Percentiles rank a stretch among this genome's conserved stretches.
Evolutionary conservation across 2,888 invertebrate species (phyloP).

Genomic region (Rhorus exstirpatorius): DNA sequence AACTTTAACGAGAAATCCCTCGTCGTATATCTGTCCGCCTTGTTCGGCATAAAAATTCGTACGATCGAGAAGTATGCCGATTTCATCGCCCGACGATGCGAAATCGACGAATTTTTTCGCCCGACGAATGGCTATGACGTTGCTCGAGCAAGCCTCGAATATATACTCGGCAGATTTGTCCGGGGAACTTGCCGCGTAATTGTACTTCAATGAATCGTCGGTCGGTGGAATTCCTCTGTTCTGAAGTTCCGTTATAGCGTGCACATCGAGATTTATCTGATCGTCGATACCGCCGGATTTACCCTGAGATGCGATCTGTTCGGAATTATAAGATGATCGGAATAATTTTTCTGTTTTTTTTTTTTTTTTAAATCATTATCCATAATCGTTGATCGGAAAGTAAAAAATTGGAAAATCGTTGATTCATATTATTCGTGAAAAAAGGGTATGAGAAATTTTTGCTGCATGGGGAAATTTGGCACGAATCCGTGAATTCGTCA

Average conservation of each 20-base stretch:
- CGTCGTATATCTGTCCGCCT: conserved; percentile 99
- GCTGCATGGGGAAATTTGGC: no score
- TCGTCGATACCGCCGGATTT: conserved; percentile 93
- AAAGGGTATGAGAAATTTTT: conserved; percentile 20
- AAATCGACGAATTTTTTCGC: conserved; percentile 94
- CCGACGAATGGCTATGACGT: conserved; percentile 93
- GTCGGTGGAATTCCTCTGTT: conserved; percentile 92
- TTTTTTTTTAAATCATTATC: no score
- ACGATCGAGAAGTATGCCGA: conserved; percentile 95
- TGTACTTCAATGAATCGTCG: conserved; percentile 97
- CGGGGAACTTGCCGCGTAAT: conserved; percentile 90
- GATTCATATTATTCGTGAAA: neutral
- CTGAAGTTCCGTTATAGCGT: conserved; percentile 97
- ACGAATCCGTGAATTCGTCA: neutral
- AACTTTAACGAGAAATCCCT: conserved; percentile 95
- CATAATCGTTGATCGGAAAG: no score
- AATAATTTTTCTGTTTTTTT: no score
- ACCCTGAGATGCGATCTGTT: conserved; percentile 93
- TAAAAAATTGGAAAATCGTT: no score
- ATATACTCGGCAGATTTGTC: conserved; percentile 91
- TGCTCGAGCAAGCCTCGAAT: conserved; percentile 91
- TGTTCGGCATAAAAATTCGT: conserved; percentile 99
- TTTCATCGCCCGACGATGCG: conserved; percentile 94
- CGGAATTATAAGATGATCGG: no score
- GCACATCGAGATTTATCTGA: conserved; percentile 96